Percentiles rank a stretch among this genome's conserved stretches.
Evolutionary conservation across 1,140 invertebrate species (phyloP).

Genomic region (Pristionchus pacificus): DNA sequence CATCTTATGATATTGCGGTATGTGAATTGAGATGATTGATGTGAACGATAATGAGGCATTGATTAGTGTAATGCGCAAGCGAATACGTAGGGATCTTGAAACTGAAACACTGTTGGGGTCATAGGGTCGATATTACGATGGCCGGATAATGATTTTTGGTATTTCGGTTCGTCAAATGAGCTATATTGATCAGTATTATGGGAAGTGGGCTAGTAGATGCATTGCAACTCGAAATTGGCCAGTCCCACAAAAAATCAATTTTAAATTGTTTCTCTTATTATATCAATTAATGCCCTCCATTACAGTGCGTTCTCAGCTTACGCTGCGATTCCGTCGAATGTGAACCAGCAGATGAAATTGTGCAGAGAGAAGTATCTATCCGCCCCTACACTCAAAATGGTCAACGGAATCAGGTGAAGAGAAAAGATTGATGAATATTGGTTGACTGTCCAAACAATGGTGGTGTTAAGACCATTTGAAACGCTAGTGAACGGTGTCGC

Average conservation of each 20-base stretch:
- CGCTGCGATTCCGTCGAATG: no score
- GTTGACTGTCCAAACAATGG: no score
- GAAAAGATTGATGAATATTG: no score
- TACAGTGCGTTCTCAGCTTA: no score
- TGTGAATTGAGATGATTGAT: neutral
- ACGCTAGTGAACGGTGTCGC: no score
- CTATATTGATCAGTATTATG: no score
- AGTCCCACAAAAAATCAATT: no score
- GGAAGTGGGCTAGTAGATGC: no score
- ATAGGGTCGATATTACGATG: neutral
- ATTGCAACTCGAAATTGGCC: no score
- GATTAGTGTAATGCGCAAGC: neutral
- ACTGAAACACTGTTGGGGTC: neutral
- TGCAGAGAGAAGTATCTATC: slow-evolving; percentile 77
- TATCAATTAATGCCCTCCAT: no score
- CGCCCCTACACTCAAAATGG: slow-evolving; percentile 78
- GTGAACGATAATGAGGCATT: neutral
- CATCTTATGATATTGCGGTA: slow-evolving; percentile 77
- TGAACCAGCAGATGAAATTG: slow-evolving; percentile 68
- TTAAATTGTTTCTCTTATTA: no score
- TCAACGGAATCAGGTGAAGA: slow-evolving; percentile 65
- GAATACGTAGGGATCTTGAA: neutral
- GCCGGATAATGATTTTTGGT: neutral
- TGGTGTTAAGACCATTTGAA: no score
- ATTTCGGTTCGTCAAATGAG: neutral